Base-by-base conservation (phyloP, 2,888 invertebrate species). In the Conchocele bisecta region DNA sequence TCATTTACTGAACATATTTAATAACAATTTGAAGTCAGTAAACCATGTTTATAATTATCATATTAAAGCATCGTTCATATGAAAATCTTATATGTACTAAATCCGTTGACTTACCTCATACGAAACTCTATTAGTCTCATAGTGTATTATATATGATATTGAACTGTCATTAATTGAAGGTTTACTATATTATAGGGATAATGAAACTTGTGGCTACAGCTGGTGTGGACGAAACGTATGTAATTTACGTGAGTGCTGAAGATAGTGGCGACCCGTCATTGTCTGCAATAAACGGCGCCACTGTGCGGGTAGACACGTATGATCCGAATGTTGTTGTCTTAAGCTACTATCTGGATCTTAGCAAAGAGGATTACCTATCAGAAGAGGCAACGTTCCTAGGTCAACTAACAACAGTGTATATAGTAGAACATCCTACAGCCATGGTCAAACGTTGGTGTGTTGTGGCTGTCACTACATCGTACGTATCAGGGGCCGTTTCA, bases 221-320 rank as follows among this genome's bases (percentile, higher is more conserved):
- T 0, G 51, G 58, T 6, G 59, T 68, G n/a, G 57, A 72, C 33
- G 71, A 65, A 9, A 78, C 67, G 6, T 87, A 87, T 56, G 51
- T 66, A 3, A 41, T 84, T 20, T 78, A 79, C 35, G 79, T 79
- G 3, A 68, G 69, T 29, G 84, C 85, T 5, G 63, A 58, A 7
- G 88, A 88, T 58, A 65, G 71, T 6, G 88, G 87, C 6, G 66
- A 35, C 9, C 82, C 85, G 1, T n/a, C 69, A 1, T 56, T 39
- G 11, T 68, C 69, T 0, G 69, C 86, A n/a, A n/a, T n/a, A 2
- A 80, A 80, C 4, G 72, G 81, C n/a, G 82, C 83, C 2, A 81
- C 81, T 13, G 48, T 88, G 3, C 63, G 85, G 48, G 77, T 87
- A 9, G 88, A 88, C 65, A 83, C 87, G 7, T 88, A 84, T 53